Evolutionary conservation across 2,113 vertebrate species (phyloP), one percentile per base, ranked within the genome.

Genomic region (Thamnophis sirtalis): DNA sequence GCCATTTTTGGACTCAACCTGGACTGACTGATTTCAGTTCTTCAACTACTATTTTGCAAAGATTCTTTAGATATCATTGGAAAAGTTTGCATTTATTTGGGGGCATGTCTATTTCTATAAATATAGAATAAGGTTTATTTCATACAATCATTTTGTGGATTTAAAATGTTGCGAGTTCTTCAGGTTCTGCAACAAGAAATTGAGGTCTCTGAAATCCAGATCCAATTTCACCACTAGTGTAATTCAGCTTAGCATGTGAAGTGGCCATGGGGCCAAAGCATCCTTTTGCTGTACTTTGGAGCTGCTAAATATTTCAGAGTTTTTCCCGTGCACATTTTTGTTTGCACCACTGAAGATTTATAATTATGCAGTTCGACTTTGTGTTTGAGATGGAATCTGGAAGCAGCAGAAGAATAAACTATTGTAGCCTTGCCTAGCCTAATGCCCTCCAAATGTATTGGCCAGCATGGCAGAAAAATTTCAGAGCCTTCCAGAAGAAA

Each of bases 1-100:
- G 6, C 13, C n/a, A 33, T 92, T 85, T 86, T 90, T 86, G 89
- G 93, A 92, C 93, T 92, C 93, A 92, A 92, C 55, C 93, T 92
- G 92, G 92, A 93, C 92, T 94, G 91, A 92, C 92, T 17, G 43
- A 90, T 51, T 93, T 91, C 58, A 50, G n/a, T n/a, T 53, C 3
- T 80, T 53, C 50, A 15, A 15, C 49, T 53, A 49, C 22, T 60
- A 2, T 33, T 80, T 90, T 53, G 48, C 5, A 43, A 2, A 55
- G 53, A 38, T 28, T 9, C 38, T 43, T 55, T 38, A 48, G 22
- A 55, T 1, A 48, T 90, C 2, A 0, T 51, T 80, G n/a, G 5
- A n/a, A 38, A 9, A 24, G 15, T 90, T n/a, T 38, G 11, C 28
- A 5, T 60, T 49, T 49, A 28, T 28, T 50, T 13, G 89, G 21